Percentiles rank a stretch among this genome's conserved stretches.
phyloP scores from a whole-genome alignment of 2,113 vertebrate genomes.

The Phainopepla nitens region DNA sequence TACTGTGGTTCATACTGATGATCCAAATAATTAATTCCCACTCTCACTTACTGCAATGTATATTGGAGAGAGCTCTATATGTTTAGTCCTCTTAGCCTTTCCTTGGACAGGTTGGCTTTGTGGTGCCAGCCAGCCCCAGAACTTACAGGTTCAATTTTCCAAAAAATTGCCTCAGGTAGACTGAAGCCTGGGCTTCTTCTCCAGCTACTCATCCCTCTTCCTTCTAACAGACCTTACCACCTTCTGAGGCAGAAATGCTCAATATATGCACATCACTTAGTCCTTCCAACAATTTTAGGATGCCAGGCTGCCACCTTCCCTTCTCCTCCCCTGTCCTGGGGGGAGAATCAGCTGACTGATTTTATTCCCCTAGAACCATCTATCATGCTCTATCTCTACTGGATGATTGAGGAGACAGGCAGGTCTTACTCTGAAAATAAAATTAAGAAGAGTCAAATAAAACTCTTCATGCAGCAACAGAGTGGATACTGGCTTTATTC shows the following conservation, averaged over 20 bases:
- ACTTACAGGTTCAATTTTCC: not conserved
- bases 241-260: not conserved
- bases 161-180: not conserved
- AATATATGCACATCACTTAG: not conserved
- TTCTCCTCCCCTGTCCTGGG: not conserved
- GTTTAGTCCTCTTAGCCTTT: not conserved
- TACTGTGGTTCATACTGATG: not conserved
- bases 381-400: not conserved
- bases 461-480: not conserved
- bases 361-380: not conserved
- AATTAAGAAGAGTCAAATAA: not conserved
- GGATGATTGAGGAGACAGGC: not conserved
- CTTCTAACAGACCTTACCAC: not conserved
- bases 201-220: not conserved
- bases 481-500: not conserved
- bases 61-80: not conserved
- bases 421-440: not conserved
- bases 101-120: accelerated
- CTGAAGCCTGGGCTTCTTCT: not conserved
- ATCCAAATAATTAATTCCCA: not conserved
- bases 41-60: not conserved
- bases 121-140: not conserved
- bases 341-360: accelerated
- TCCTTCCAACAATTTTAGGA: not conserved
- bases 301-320: not conserved